These are phyloP conservation scores for Isurus oxyrinchus DNA, from an alignment of 2,113 vertebrate genomes.

Conservation along the genomic window DNA sequence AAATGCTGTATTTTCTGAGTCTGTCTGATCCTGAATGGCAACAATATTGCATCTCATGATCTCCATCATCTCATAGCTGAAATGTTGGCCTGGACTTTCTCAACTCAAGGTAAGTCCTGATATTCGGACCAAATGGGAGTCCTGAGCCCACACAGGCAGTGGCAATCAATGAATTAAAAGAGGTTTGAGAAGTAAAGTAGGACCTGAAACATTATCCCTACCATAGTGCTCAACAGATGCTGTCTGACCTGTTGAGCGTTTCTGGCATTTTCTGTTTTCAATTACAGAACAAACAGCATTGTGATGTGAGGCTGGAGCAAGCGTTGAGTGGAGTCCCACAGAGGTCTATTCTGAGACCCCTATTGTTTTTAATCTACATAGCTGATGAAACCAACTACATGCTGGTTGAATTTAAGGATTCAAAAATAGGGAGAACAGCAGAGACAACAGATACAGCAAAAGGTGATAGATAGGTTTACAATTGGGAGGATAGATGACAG, in stretches of 20 bases:
- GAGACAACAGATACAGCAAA: not conserved
- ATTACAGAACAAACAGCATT: not conserved
- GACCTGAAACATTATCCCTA: not conserved
- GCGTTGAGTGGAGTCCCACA: not conserved
- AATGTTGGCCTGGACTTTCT: not conserved
- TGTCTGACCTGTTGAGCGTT: not conserved
- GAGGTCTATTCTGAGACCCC: not conserved
- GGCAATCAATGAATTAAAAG: not conserved
- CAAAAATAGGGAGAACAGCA: not conserved
- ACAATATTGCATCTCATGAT: not conserved
- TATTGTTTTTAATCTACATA: slow-evolving; percentile 35
- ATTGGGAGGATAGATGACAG: slow-evolving; percentile 16
- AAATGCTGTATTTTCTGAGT: too few species aligned
- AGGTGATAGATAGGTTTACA: not conserved
- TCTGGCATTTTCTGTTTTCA: not conserved
- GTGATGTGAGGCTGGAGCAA: not conserved
- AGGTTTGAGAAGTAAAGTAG: not conserved
- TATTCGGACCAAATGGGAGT: not conserved
- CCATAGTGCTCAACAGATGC: not conserved
- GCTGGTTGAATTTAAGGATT: not conserved
- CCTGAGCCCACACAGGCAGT: not conserved
- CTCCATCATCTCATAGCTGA: not conserved
- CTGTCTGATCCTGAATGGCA: not conserved
- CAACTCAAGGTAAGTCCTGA: not conserved
- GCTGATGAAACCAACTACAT: slow-evolving; percentile 16